Base-by-base conservation (phyloP, 2,113 vertebrate species). In the Vireo altiloquus region DNA sequence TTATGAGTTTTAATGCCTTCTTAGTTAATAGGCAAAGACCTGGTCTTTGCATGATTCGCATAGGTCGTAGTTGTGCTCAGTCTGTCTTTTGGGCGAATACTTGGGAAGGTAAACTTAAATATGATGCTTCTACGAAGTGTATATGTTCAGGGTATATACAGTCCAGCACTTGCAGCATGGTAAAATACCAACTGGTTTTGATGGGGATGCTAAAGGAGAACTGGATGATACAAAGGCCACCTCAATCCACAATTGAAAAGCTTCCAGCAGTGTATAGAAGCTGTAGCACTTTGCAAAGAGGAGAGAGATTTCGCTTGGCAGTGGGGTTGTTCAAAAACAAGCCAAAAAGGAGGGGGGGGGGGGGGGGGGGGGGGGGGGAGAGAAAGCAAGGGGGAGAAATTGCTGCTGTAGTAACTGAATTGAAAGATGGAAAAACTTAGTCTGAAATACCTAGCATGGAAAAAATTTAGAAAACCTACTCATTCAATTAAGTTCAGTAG, bases 311-410 rank as follows among this genome's bases (percentile, higher is more conserved):
- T 46, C 65, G 22, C 70, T 28, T 74, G 82, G 39, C 47, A 30
- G 39, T 15, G 30, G 35, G 52, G 17, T 57, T 81, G 28, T 74
- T 91, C 21, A 81, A 63, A 74, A 92, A 47, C 10, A 53, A 82
- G 37, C 17, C n/a, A 39, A 33, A 71, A 31, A 9, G 1, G 1
- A 3, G 19, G 10, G 1, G 24, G 11, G 1, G 3, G 19, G 10
- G 1, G 24, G 11, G 30, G 22, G 31, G 17, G 39, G 40, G 18
- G 10, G 61, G 31, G 21, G 35, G 49, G 37, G 56, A 56, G 35
- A 37, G 63, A 44, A 82, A 7, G 22, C 20, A 28, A 37, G 20
- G 6, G 31, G 42, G 47, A 39, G 22, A 81, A 77, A 77, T 53
- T 11, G 22, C 21, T 59, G 40, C 39, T 78, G 15, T 69, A 78